Conservation (phyloP, 2,113 vertebrate genomes). For the Nyctibius bracteatus region DNA sequence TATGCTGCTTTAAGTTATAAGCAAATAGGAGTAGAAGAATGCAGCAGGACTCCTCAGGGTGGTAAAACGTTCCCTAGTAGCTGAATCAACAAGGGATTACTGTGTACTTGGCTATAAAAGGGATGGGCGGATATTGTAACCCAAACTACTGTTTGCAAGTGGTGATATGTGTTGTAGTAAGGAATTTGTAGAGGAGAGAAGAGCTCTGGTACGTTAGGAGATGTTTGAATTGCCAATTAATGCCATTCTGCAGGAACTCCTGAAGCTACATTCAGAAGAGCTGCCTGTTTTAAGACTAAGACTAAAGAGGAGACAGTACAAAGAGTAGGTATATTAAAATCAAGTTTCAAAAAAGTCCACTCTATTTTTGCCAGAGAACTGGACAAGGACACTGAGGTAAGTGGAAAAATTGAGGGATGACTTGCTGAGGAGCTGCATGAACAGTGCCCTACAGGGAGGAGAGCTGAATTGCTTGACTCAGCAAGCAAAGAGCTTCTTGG, state of each 20-base stretch:
- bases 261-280: neutral
- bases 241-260: neutral
- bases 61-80: neutral
- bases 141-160: neutral
- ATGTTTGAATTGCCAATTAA: neutral
- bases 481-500: neutral
- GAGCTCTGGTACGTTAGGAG: neutral
- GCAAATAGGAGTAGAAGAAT: neutral
- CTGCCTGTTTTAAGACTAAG: neutral
- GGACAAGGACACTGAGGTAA: neutral
- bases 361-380: neutral
- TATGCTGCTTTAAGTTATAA: neutral
- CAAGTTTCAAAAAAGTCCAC: neutral
- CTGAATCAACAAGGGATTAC: neutral
- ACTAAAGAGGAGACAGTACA: neutral
- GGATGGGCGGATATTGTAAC: neutral
- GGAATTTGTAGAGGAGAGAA: neutral
- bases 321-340: neutral
- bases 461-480: neutral
- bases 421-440: neutral
- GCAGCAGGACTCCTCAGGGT: neutral
- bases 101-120: neutral
- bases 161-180: rapidly evolving
- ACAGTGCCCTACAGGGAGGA: neutral
- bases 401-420: neutral